Evolutionary conservation across 1,140 invertebrate species (phyloP).

Genomic region (Halictus rubicundus): DNA sequence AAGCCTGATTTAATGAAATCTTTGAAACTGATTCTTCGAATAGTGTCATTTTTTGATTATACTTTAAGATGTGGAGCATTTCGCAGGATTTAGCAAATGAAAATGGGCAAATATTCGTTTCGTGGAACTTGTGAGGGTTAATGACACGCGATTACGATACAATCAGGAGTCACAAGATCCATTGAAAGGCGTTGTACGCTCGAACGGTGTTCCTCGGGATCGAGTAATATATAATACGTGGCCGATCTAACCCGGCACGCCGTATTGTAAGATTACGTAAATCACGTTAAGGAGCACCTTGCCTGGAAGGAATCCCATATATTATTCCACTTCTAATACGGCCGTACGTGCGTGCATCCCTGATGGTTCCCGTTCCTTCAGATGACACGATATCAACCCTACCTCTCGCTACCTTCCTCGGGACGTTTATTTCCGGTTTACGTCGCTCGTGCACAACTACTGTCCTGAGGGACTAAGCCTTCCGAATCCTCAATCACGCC

Average conservation of each 20-base stretch:
- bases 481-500: too few species aligned
- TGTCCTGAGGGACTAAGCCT: too few species aligned
- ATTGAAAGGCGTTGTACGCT: not conserved
- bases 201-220: slow-evolving; percentile 42
- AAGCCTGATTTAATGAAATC: too few species aligned
- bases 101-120: too few species aligned
- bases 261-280: slow-evolving; percentile 78
- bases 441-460: slow-evolving; percentile 58
- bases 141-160: not conserved
- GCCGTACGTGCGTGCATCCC: slow-evolving; percentile 79
- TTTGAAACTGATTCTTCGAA: too few species aligned
- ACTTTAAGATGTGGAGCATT: too few species aligned
- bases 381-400: slow-evolving; percentile 74
- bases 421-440: slow-evolving; percentile 76
- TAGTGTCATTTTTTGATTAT: too few species aligned
- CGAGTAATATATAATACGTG: slow-evolving; percentile 66
- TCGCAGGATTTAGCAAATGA: too few species aligned
- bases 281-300: slow-evolving; percentile 76
- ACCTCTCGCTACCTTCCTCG: slow-evolving; percentile 53
- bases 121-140: too few species aligned
- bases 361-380: slow-evolving; percentile 70
- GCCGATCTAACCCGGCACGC: slow-evolving; percentile 73
- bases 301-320: slow-evolving; percentile 74
- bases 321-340: slow-evolving; percentile 77
- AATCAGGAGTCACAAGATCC: not conserved